Evolutionary conservation across 92 coral and sea anemone species (phyloP).

Genomic region (Phenganax marumi): DNA sequence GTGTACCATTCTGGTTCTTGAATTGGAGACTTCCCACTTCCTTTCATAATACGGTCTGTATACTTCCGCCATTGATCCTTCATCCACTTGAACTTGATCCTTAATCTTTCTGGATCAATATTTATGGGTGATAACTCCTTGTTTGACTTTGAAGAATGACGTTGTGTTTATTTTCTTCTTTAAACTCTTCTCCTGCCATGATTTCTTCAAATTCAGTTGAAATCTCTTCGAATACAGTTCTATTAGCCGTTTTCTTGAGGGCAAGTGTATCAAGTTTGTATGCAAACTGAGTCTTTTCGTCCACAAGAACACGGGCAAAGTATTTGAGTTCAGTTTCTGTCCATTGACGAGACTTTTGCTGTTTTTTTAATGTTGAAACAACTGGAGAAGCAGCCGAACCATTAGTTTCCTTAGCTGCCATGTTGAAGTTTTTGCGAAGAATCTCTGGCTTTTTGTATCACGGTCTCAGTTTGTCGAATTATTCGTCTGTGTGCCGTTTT

Average conservation of each 20-base stretch:
- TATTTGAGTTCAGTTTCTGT: conserved; percentile 55
- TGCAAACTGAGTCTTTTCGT: conserved; percentile 43
- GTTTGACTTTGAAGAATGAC: conserved; percentile 28
- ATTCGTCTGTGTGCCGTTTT: conserved; percentile 42
- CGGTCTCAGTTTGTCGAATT: conserved; percentile 28
- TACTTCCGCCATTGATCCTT: conserved; percentile 53
- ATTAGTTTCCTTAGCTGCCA: conserved; percentile 15
- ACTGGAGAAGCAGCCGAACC: conserved; percentile 21
- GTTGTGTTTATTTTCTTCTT: conserved; percentile 41
- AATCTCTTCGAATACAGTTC: conserved; percentile 47
- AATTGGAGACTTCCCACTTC: conserved; percentile 37
- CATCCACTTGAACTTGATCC: conserved; percentile 46
- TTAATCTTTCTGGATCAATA: conserved; percentile 40
- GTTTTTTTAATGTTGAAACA: neutral
- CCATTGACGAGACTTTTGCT: conserved; percentile 49
- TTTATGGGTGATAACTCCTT: conserved; percentile 36
- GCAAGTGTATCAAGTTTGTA: conserved; percentile 53
- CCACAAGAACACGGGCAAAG: conserved; percentile 48
- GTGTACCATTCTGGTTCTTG: conserved; percentile 54
- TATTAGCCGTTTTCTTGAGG: conserved; percentile 46
- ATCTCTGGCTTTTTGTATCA: neutral
- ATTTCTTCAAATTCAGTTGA: conserved; percentile 31
- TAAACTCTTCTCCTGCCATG: conserved; percentile 41
- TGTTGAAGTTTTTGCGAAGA: neutral
- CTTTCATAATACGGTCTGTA: conserved; percentile 50